These are phyloP conservation scores for Phrynosoma blainvillii DNA, from an alignment of 2,113 vertebrate genomes.

Conservation along the genomic window DNA sequence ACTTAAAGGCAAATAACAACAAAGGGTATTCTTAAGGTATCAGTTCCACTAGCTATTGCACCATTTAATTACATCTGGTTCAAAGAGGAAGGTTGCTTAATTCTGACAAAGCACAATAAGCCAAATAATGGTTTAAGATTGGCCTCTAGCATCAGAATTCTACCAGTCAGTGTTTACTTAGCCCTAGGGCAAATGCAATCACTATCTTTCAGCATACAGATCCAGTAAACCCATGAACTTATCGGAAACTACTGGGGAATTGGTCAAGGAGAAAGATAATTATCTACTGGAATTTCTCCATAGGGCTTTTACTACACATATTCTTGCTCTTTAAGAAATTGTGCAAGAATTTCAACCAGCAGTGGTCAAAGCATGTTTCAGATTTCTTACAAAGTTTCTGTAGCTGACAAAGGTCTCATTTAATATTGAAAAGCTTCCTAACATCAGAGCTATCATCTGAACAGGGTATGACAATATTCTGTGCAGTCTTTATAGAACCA, in stretches of 20 bases:
- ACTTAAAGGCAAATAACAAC: too few species aligned
- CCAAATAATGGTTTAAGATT: not conserved
- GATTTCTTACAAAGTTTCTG: not conserved
- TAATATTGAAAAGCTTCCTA: not conserved
- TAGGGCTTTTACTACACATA: rapidly evolving
- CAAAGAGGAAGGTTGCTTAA: conserved; percentile 18
- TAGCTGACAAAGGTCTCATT: not conserved
- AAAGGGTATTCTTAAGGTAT: not conserved
- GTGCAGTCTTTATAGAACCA: not conserved
- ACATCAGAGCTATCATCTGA: not conserved
- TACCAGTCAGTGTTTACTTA: not conserved
- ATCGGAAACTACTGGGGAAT: not conserved
- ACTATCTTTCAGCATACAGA: rapidly evolving
- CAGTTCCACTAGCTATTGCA: conserved; percentile 42
- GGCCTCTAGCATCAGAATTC: not conserved
- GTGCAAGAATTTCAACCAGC: not conserved
- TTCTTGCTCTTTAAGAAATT: not conserved
- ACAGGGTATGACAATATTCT: not conserved
- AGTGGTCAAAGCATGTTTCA: not conserved
- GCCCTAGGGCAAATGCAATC: not conserved
- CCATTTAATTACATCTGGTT: conserved; percentile 17
- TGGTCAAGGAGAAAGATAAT: not conserved
- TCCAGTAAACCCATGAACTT: rapidly evolving
- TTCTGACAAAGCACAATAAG: not conserved
- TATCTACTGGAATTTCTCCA: not conserved